phyloP scores from a whole-genome alignment of 2,113 vertebrate genomes.

The Sebastes schlegelii region DNA sequence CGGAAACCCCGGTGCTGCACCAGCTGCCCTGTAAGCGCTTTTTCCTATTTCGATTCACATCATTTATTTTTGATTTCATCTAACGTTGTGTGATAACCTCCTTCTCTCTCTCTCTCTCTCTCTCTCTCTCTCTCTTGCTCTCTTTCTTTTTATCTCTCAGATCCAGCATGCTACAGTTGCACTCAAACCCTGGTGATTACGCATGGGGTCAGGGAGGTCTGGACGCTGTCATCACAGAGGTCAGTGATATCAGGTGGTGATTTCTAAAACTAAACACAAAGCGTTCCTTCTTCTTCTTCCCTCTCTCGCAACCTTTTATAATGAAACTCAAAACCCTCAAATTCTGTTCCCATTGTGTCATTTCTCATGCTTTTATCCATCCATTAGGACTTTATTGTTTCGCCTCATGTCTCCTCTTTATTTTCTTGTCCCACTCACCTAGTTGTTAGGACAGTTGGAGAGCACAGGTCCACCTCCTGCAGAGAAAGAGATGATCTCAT shows the following conservation, averaged over 20 bases:
- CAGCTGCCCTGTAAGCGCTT: conserved; percentile 87
- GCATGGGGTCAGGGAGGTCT: conserved; percentile 96
- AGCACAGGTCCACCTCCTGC: conserved; percentile 91
- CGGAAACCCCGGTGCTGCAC: conserved; percentile 82
- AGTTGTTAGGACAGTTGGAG: conserved; percentile 93
- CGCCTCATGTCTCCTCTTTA: not conserved
- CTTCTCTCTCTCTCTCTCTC: not conserved
- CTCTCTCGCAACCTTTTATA: conserved; percentile 3
- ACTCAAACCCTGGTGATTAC: conserved; percentile 94
- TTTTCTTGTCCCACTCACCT: conserved; percentile 20
- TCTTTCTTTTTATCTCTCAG: conserved; percentile 70
- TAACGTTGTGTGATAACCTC: not conserved
- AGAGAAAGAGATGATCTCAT: conserved; percentile 91
- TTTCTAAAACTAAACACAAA: not conserved
- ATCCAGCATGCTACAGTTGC: conserved; percentile 88
- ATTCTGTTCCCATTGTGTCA: not conserved
- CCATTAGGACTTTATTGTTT: not conserved
- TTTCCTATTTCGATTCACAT: conserved; percentile 36
- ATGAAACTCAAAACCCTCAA: not conserved
- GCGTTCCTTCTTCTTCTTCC: conserved; percentile 3
- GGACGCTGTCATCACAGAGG: conserved; percentile 94
- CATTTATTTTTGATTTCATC: conserved; percentile 42
- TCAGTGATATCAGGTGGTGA: conserved; percentile 71
- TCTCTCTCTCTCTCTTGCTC: not conserved
- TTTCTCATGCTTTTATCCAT: not conserved